Evolutionary conservation across 2,888 invertebrate species (phyloP), one percentile per base, ranked within the genome.

Genomic region (Luffia ferchaultella): DNA sequence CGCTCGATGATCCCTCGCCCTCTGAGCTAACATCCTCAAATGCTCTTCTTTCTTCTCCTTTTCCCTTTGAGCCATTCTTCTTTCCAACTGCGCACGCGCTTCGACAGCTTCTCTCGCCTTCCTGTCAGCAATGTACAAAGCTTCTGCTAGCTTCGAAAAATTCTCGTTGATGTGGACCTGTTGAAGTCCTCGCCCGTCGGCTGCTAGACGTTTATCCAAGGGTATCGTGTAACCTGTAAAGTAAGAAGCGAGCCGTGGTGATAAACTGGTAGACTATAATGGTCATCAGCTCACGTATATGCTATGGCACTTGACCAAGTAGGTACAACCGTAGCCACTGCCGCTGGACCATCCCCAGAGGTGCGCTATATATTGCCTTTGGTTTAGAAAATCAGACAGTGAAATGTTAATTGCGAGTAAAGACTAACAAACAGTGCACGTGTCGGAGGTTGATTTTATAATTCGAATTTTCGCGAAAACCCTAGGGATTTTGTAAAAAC

Each of bases 91-190:
- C 0, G 98, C 96, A 20, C 99, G 85, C 60, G 96, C 96, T 67
- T 99, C 98, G 0, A 99, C 98, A 1, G 97, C 97, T 73, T 99
- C 98, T 45, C 98, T 86, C 0, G 98, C 98, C 76, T 98, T 98
- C 44, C 79, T 78, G 70, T 99, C 99, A 1, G 99, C 98, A 60
- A 99, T 98, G 69, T 98, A 98, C 48, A 99, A 78, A 0, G 99
- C 96, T 70, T 99, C 98, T 0, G 99, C 96, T 51, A 99, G 85
- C 70, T 98, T 99, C 0, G 98, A 97, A 77, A 99, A 99, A 74
- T 99, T 99, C 70, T 99, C 99, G 70, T 98, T 99, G 52, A 99
- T 97, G 70, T 99, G 98, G 1, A 96, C 93, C 66, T 96, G 95
- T 65, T 99, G 99, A 1, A 99, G 82, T 0, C 99, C 99, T 47